These are phyloP conservation scores for Subacronicta megacephala DNA, from an alignment of 2,888 invertebrate species.

Conservation along the genomic window DNA sequence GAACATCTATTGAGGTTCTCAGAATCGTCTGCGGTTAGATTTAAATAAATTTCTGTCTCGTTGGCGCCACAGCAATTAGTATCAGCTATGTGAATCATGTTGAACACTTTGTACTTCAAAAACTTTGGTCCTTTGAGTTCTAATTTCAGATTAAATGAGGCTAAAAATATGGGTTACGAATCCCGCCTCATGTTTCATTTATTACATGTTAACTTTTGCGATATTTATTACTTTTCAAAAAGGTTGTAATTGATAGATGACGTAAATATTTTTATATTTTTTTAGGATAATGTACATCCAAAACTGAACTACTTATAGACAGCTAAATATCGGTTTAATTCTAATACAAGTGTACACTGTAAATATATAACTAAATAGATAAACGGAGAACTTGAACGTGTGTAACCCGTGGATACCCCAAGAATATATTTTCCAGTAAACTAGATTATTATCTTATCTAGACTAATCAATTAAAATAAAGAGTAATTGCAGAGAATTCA, in stretches of 20 bases:
- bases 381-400: too few relatives aligned
- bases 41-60: constrained; percentile 64
- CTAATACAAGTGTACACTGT: too few relatives aligned
- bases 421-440: too few relatives aligned
- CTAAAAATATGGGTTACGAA: constrained; percentile 38
- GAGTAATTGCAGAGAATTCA: too few relatives aligned
- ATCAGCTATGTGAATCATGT: constrained; percentile 60
- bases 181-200: constrained; percentile 10
- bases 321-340: too few relatives aligned
- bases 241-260: background rate
- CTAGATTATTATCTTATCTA: too few relatives aligned
- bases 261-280: too few relatives aligned
- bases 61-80: constrained; percentile 72
- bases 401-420: too few relatives aligned
- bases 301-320: too few relatives aligned
- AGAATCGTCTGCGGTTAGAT: constrained; percentile 58
- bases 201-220: background rate
- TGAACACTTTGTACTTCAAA: constrained; percentile 41
- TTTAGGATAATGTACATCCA: too few relatives aligned
- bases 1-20: constrained; percentile 60
- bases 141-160: constrained; percentile 37
- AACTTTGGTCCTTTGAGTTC: constrained; percentile 45
- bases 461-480: too few relatives aligned
- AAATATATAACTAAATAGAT: too few relatives aligned
- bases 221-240: background rate